phyloP scores from a whole-genome alignment of 2,888 invertebrate genomes.

The Hypomecis atomaria region DNA sequence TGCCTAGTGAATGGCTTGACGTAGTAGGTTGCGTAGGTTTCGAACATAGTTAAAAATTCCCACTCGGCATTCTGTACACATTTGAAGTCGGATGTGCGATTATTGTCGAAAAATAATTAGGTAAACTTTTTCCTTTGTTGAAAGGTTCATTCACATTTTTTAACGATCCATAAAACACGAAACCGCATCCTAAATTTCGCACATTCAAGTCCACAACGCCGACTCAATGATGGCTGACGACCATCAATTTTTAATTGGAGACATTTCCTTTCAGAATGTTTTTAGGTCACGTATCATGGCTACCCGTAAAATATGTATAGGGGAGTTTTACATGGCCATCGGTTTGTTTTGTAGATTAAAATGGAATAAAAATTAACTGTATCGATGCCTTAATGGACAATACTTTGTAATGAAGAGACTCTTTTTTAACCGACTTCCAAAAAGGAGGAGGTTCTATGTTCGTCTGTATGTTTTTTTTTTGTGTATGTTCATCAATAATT shows the following conservation, averaged over 20 bases:
- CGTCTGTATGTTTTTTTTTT: no score
- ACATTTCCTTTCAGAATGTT: slow-evolving; percentile 67
- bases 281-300: slow-evolving; percentile 65
- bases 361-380: slow-evolving; percentile 1
- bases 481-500: no score
- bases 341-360: slow-evolving; percentile 16
- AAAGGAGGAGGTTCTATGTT: no score
- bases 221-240: slow-evolving; percentile 58
- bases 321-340: slow-evolving; percentile 43
- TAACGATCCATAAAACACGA: background rate
- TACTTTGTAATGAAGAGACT: no score
- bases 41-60: no score
- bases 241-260: slow-evolving; percentile 75
- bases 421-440: no score
- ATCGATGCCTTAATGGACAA: background rate
- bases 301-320: slow-evolving; percentile 60
- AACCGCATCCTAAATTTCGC: slow-evolving; percentile 35
- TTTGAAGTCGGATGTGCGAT: no score
- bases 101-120: no score
- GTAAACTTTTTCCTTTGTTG: no score
- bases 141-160: background rate
- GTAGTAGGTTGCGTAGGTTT: no score
- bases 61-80: no score
- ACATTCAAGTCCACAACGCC: slow-evolving; percentile 44
- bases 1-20: no score